Evolutionary conservation across 2,888 invertebrate species (phyloP), one percentile per base, ranked within the genome.

Genomic region (Melanargia galathea): DNA sequence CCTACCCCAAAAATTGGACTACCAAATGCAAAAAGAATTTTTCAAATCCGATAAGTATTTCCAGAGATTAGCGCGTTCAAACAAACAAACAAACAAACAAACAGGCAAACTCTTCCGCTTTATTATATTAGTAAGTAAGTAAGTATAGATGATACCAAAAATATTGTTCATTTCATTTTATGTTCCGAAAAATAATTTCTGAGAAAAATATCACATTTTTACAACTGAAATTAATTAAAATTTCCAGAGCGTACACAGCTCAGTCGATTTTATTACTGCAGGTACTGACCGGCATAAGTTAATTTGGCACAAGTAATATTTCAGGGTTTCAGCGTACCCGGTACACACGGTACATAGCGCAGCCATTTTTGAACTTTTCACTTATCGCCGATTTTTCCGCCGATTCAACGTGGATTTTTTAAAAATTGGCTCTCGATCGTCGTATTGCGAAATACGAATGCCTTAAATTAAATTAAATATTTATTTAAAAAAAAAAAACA

Each of bases 181-280:
- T 33, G 49, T 26, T 20, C 18, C 35, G 33, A 52, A 52, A 22
- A 35, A 52, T 35, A 52, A 33, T 52, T 52, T 35, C 35, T 52
- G 52, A 52, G 26, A 49, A 16, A 13, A 22, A 35, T 35, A 52
- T 18, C 16, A 33, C 35, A 51, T 51, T 51, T 51, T 51, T 51
- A 51, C 30, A 30, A 30, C 30, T 18, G 18, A 30, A 51, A 51
- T 51, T 51, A 51, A 51, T 51, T 51, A 51, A 30, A 51, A 30
- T 33, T 51, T 51, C 16, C 30, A 8, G 30, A 33, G 33, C 52
- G 20, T 52, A 35, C 52, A 52, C 33, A 7, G 35, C 35, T 20
- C 52, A 35, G 52, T 52, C 52, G 20, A 52, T 52, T 52, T 52
- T 52, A 52, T 52, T 20, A 52, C 52, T 52, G 55, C 55, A 55